Evolutionary conservation across 2,113 vertebrate species (phyloP).

Genomic region (Megaceryle torquata): DNA sequence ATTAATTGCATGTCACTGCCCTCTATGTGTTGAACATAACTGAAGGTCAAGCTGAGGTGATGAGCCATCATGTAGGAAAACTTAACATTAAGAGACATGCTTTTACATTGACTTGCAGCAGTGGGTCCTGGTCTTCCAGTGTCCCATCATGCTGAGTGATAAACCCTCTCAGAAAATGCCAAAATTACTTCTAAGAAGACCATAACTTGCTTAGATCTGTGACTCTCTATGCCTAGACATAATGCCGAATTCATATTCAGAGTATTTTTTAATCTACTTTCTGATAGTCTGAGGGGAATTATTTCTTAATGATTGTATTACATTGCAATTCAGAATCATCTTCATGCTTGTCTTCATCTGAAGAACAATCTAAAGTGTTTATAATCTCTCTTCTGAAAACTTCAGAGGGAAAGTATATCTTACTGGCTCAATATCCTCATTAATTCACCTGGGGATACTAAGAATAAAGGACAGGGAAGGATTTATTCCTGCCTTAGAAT

Average conservation of each 20-base stretch:
- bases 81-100: background rate
- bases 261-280: background rate
- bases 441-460: background rate
- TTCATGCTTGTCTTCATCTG: background rate
- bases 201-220: background rate
- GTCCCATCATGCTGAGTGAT: background rate
- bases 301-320: background rate
- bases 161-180: background rate
- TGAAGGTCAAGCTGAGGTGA: background rate
- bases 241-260: background rate
- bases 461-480: background rate
- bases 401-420: background rate
- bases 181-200: background rate
- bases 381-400: background rate
- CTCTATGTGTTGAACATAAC: background rate
- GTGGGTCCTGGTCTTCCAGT: background rate
- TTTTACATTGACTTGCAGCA: background rate
- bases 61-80: background rate
- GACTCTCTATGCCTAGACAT: background rate
- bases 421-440: background rate
- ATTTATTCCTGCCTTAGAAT: background rate
- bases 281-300: background rate
- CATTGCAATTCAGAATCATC: background rate
- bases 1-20: constrained; percentile 35
- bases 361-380: background rate